Percentiles rank a stretch among this genome's conserved stretches.
phyloP scores from a whole-genome alignment of 2,797 vertebrate species.

The Aeoliscus strigatus region DNA sequence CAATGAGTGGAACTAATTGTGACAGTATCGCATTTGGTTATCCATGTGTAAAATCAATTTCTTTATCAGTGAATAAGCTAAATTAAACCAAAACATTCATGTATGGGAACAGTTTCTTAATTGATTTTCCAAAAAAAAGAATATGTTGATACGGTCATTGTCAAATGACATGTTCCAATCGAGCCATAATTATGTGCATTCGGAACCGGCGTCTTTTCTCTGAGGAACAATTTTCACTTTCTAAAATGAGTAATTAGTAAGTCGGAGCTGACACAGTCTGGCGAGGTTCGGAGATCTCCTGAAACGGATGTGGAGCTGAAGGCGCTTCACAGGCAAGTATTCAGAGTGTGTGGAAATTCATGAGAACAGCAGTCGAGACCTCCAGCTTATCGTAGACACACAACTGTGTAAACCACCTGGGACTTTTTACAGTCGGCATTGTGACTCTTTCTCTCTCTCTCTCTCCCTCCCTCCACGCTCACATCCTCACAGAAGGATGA shows the following conservation, averaged over 20 bases:
- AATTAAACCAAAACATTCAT: constrained; percentile 6
- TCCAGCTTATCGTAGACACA: constrained; percentile 49
- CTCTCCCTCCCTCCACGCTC: background rate
- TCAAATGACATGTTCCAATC: no score
- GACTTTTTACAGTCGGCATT: constrained; percentile 53
- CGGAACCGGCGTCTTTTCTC: no score
- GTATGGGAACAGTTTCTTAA: background rate
- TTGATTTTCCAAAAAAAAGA: background rate
- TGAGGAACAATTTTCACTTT: no score
- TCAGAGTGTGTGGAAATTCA: constrained; percentile 41
- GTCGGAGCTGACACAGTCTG: background rate
- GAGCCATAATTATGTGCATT: no score
- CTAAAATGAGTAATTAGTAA: background rate
- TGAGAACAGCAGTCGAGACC: constrained; percentile 50
- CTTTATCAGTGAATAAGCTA: background rate
- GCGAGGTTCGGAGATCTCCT: constrained; percentile 2
- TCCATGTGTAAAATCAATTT: constrained; percentile 14
- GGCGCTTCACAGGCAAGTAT: constrained; percentile 12
- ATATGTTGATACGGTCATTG: background rate
- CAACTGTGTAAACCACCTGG: constrained; percentile 51
- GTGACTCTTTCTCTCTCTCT: constrained; percentile 35
- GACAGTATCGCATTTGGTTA: no score
- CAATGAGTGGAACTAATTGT: no score
- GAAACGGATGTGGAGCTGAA: constrained; percentile 10
- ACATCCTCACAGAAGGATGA: constrained; percentile 39